These are phyloP conservation scores for Coenonympha glycerion DNA, from an alignment of 2,888 invertebrate genomes.

Conservation along the genomic window DNA sequence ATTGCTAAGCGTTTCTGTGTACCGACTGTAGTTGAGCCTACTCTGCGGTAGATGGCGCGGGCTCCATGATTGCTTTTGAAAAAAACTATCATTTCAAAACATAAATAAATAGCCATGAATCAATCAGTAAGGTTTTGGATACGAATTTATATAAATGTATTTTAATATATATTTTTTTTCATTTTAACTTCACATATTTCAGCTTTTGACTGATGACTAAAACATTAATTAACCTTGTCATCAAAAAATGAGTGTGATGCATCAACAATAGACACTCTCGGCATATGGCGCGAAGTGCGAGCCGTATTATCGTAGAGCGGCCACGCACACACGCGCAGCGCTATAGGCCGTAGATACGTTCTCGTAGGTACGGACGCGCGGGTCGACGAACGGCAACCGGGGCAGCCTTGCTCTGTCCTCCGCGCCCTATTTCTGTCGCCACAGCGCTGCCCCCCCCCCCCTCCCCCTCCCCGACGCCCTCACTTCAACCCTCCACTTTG, in stretches of 20 bases:
- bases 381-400: constrained; percentile 71
- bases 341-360: constrained; percentile 34
- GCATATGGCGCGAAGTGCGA: constrained; percentile 38
- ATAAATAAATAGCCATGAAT: neutral
- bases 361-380: constrained; percentile 48
- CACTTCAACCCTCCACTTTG: constrained; percentile 48
- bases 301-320: constrained; percentile 38
- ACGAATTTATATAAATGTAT: no score
- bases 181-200: no score
- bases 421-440: constrained; percentile 75
- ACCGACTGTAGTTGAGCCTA: constrained; percentile 38
- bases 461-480: constrained; percentile 28
- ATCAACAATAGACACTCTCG: constrained; percentile 35
- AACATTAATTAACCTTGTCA: neutral
- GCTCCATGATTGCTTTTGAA: no score
- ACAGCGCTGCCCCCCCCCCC: constrained; percentile 44
- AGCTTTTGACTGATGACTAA: neutral
- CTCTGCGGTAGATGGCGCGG: constrained; percentile 63
- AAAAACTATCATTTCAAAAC: no score
- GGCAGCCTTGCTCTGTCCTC: constrained; percentile 76
- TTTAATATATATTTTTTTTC: no score
- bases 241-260: constrained; percentile 40
- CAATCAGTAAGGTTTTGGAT: neutral
- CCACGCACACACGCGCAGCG: constrained; percentile 39
- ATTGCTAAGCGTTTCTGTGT: constrained; percentile 37